Base-by-base conservation (phyloP, 2,113 vertebrate genomes). In the Sebastes fasciatus region DNA sequence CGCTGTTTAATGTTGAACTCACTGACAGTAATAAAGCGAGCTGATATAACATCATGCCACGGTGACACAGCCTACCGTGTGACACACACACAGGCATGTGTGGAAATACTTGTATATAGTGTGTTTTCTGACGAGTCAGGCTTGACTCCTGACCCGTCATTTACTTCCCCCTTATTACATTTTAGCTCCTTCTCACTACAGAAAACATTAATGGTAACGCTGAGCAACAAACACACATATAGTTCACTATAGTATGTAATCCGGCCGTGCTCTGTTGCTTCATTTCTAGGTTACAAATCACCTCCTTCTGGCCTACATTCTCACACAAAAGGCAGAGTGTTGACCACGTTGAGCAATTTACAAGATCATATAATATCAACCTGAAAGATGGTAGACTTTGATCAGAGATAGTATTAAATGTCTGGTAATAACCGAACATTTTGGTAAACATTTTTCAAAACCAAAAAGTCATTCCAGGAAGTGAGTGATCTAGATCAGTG, bases 111-210 rank as follows among this genome's bases (percentile, higher is more conserved):
- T 16, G 43, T 43, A 34, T 34, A 34, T 34, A 34, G 52, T 43
- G 34, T 67, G 40, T 74, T 74, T 87, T 89, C 62, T 77, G 83
- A 77, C 82, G 88, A 91, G 74, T 90, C 87, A 87, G 77, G 17
- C 43, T 2, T 72, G 26, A 80, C 71, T 9, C 19, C 34, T 66
- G 71, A 77, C 83, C 54, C 48, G 55, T 79, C 58, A 89, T 78
- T 77, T 79, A 75, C 79, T 89, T 86, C 86, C 55, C 11, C 7
- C 45, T 48, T 72, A 16, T 65, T 26, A 12, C 4, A 45, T 46
- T 80, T 69, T 7, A 60, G 14, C 43, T 45, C 16, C 40, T 17
- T 26, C 16, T 42, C 9, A 3, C 34, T 6, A 1, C 9, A 62
- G 34, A 57, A 43, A 49, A 12, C 5, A 4, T 52, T 55, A 11